Base-by-base conservation (phyloP, 2,113 vertebrate species). In the Colossoma macropomum region DNA sequence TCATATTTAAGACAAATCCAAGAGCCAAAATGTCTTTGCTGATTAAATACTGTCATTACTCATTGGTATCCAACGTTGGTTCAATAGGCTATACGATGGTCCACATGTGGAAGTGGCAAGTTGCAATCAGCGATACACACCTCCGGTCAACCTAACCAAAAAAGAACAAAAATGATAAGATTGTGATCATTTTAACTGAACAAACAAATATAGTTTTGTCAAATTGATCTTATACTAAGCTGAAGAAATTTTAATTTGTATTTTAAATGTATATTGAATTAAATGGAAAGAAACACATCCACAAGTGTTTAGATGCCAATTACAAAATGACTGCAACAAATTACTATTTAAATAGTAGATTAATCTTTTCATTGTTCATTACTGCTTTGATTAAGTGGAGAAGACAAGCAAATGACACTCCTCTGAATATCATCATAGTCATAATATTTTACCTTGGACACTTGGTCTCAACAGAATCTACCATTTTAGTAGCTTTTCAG, bases 1-100 rank as follows among this genome's bases (percentile, higher is more conserved):
- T 86, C 86, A 88, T 88, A 65, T 76, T 84, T 66, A 34, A 7
- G 17, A 30, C 30, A 69, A n/a, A 77, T 38, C 27, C 30, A 70
- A n/a, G 4, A 50, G 32, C 68, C 48, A 70, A 50, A 52, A 30
- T 34, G 5, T 52, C 25, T 32, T 45, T 28, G 23, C 50, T 69
- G 11, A 15, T 19, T 17, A 56, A 15, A 16, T 8, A 27, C 77
- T 12, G 32, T n/a, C 23, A 10, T 23, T 15, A 45, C 56, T 38
- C 27, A 72, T 73, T 13, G 27, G 23, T 25, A 21, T 23, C 56
- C 73, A 54, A 23, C 52, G 48, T 10, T 38, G 38, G n/a, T 54
- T 27, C 38, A 76, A 4, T 4, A 28, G n/a, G 50, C 4, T 32
- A 13, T 27, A 38, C 68, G 30, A n/a, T 25, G 23, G 59, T 38